Percentiles rank a stretch among this genome's conserved stretches.
phyloP scores from a whole-genome alignment of 2,797 vertebrate species.

The Spheniscus humboldti region DNA sequence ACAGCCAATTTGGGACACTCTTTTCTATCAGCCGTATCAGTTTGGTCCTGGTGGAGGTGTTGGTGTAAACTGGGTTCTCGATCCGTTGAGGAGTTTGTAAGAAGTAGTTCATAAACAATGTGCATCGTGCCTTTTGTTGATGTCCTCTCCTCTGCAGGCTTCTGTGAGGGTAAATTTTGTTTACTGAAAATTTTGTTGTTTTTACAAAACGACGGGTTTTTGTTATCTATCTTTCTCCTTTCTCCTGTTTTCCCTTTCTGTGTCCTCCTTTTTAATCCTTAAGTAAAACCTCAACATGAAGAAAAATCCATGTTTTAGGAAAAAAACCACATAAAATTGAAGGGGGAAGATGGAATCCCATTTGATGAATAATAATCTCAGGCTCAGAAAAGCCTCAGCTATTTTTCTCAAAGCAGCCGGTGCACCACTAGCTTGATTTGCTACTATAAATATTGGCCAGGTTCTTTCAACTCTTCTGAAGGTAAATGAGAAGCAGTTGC shows the following conservation, averaged over 20 bases:
- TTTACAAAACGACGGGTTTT: neutral
- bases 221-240: neutral
- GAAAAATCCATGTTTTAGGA: neutral
- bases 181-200: neutral
- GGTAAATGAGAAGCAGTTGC: neutral
- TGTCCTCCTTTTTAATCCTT: neutral
- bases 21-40: accelerated
- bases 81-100: neutral
- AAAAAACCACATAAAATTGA: neutral
- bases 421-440: neutral
- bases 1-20: accelerated
- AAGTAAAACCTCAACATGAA: neutral
- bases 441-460: conserved; percentile 30
- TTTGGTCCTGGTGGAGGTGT: neutral
- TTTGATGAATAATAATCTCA: neutral
- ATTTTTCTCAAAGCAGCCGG: neutral
- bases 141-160: neutral
- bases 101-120: neutral
- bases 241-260: neutral
- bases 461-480: conserved; percentile 26
- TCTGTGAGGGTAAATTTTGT: neutral
- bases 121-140: neutral
- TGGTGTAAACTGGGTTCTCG: neutral
- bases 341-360: neutral
- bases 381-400: conserved; percentile 7